A percentile compares a stretch with the other conserved stretches of the same genome.
These are phyloP conservation scores for Crypturellus undulatus DNA, from an alignment of 2,113 vertebrate species.

Conservation along the genomic window DNA sequence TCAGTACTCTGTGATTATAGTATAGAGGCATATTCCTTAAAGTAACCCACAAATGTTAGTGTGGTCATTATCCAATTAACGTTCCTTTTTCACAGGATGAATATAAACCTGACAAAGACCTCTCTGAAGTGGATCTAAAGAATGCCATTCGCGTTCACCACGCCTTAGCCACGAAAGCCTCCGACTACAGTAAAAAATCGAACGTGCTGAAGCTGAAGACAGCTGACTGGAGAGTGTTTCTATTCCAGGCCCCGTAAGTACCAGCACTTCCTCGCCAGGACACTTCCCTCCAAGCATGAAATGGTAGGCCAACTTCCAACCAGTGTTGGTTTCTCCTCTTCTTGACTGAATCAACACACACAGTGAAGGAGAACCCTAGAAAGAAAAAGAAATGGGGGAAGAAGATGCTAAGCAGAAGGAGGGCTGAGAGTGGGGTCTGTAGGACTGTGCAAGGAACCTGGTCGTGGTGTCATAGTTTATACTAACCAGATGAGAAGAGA, in stretches of 20 bases:
- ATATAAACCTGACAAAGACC: conserved; percentile 93
- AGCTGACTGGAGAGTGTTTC: conserved; percentile 97
- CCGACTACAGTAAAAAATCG: conserved; percentile 95
- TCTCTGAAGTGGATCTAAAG: conserved; percentile 95
- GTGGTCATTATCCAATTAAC: conserved; percentile 56
- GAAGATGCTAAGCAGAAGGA: not conserved
- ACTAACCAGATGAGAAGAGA: not conserved
- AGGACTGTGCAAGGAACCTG: not conserved
- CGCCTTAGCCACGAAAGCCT: conserved; percentile 91
- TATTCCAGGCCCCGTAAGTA: conserved; percentile 95
- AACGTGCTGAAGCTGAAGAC: conserved; percentile 96
- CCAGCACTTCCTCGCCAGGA: not conserved
- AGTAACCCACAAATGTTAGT: conserved; percentile 10
- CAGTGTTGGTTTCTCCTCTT: rapidly evolving
- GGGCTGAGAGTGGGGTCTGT: not conserved
- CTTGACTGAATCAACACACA: rapidly evolving
- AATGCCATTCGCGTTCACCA: conserved; percentile 95
- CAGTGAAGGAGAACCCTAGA: rapidly evolving
- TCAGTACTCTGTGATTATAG: conserved; percentile 45
- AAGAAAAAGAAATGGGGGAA: not conserved
- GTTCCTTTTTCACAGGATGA: conserved; percentile 85
- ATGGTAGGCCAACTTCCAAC: not conserved
- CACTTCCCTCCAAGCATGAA: not conserved
- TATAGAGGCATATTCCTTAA: conserved; percentile 20
- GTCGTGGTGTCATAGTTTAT: not conserved